Evolutionary conservation across 2,797 vertebrate genomes (phyloP).

Genomic region (Onychomys leucogaster): DNA sequence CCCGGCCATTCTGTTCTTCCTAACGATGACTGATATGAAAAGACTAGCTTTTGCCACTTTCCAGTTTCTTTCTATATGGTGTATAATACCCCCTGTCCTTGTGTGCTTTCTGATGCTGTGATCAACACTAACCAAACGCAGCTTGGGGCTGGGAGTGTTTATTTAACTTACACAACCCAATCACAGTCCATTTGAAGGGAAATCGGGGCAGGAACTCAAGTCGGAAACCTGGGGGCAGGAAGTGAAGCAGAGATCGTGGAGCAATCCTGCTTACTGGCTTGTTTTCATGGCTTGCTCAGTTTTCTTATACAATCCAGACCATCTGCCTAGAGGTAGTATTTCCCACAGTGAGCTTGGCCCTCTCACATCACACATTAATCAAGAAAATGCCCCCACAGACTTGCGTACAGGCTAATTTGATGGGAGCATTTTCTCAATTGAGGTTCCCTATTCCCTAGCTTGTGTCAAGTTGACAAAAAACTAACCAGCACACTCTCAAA

Average conservation of each 20-base stretch:
- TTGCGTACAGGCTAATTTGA: background rate
- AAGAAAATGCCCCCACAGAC: constrained; percentile 10
- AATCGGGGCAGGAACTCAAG: background rate
- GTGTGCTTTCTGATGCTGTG: background rate
- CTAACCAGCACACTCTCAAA: constrained; percentile 15
- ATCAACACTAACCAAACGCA: background rate
- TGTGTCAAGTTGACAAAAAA: constrained; percentile 38
- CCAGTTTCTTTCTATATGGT: background rate
- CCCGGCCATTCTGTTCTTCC: background rate
- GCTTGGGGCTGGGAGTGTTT: background rate
- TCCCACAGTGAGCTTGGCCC: background rate
- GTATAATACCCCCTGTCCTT: background rate
- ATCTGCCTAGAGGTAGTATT: background rate
- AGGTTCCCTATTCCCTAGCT: background rate
- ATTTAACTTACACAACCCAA: background rate
- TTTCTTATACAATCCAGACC: constrained; percentile 23
- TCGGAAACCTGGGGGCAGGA: background rate
- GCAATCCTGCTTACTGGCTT: background rate
- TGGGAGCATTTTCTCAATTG: background rate
- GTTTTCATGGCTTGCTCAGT: background rate
- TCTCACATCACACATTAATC: constrained; percentile 18
- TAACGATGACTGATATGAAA: background rate
- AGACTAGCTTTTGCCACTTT: background rate
- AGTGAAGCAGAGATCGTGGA: background rate
- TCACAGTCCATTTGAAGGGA: background rate